phyloP scores from a whole-genome alignment of 2,797 vertebrate genomes.

The Gila robusta region DNA sequence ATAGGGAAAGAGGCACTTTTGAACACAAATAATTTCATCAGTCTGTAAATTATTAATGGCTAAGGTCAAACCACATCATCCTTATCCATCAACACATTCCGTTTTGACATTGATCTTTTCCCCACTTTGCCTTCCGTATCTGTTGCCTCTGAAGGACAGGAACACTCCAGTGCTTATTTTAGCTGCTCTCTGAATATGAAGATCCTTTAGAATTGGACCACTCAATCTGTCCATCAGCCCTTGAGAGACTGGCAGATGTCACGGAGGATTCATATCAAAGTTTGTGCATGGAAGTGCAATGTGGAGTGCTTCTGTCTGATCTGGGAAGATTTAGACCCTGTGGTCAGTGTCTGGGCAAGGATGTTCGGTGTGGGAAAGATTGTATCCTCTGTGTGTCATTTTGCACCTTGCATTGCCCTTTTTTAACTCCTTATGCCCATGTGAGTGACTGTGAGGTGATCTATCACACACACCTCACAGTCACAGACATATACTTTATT shows the following conservation, averaged over 20 bases:
- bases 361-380: slow-evolving; percentile 5
- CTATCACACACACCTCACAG: not conserved
- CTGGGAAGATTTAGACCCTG: slow-evolving; percentile 41
- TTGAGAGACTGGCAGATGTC: slow-evolving; percentile 63
- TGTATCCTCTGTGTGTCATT: slow-evolving; percentile 3
- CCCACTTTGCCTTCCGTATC: slow-evolving; percentile 17
- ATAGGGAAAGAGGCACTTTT: slow-evolving; percentile 1
- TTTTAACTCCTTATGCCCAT: not conserved
- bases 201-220: slow-evolving; percentile 12
- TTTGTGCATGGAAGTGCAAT: slow-evolving; percentile 12
- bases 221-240: slow-evolving; percentile 59
- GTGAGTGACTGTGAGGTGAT: not conserved
- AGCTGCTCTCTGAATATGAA: slow-evolving; percentile 35
- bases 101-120: slow-evolving; percentile 39
- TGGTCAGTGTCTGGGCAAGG: slow-evolving; percentile 48
- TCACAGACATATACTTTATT: not conserved
- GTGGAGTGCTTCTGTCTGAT: slow-evolving; percentile 11
- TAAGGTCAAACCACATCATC: slow-evolving; percentile 29
- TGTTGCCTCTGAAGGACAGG: slow-evolving; percentile 35
- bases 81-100: slow-evolving; percentile 32
- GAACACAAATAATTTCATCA: slow-evolving; percentile 17
- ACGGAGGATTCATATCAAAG: slow-evolving; percentile 67
- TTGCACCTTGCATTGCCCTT: slow-evolving; percentile 7
- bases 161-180: slow-evolving; percentile 41
- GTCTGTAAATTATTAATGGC: slow-evolving; percentile 33